Base-by-base conservation (phyloP, 2,113 vertebrate species). In the Picathartes gymnocephalus region DNA sequence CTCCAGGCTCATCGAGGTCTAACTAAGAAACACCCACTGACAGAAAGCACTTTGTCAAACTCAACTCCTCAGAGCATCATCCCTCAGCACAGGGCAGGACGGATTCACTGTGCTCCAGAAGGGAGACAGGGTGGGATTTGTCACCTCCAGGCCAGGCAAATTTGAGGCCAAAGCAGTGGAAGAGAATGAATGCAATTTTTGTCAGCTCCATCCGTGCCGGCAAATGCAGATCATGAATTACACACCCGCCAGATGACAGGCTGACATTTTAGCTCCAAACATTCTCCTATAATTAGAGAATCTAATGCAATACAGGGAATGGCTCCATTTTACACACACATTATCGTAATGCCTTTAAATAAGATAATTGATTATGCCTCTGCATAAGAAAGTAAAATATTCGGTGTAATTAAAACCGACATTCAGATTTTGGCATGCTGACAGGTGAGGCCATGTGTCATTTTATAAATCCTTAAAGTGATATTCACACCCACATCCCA, bases 271-370 rank as follows among this genome's bases (percentile, higher is more conserved):
- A 97, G 97, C 98, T 98, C 97, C 97, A 97, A 98, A 98, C 97
- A 97, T 97, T 97, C 97, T 97, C 97, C 97, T 98, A 98, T 98
- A 98, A 98, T 98, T 98, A 98, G 98, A 97, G 97, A 98, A 97
- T 97, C 97, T 97, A 98, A 98, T 98, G 98, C 98, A 97, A 98
- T 97, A 97, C 97, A 98, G 98, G 98, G 97, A 97, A 98, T 97
- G 98, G 98, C 97, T 98, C 97, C 98, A 97, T 98, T 98, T 98
- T 97, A 97, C 97, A 98, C 98, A 98, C 97, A 97, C 98, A 97
- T 98, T 97, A 98, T 97, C 95, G 97, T 98, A 98, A 98, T 98
- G 98, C 97, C 98, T 98, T 98, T 97, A 98, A 98, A 98, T 98
- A 98, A 98, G 98, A 97, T 98, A 98, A 98, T 98, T 98, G 98